Base-by-base conservation (phyloP, 2,888 invertebrate genomes). In the Alloscopus bannaensis region DNA sequence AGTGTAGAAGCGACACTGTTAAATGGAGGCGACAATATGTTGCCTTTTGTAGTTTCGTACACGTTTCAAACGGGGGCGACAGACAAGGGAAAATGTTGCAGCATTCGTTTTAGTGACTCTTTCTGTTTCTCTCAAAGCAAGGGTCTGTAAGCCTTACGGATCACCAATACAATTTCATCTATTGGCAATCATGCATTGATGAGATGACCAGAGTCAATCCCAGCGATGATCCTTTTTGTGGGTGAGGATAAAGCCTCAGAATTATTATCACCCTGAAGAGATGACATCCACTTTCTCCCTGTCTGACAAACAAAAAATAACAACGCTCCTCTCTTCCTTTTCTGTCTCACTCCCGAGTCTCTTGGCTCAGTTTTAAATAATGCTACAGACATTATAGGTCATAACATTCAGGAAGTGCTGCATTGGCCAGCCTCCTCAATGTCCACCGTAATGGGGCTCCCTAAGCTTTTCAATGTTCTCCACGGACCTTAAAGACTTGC, bases 351-450 rank as follows among this genome's bases (percentile, higher is more conserved):
- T n/a, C n/a, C n/a, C 69, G 69, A 64, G 40, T 70, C 47, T 75
- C 75, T 78, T 60, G 80, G 83, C 83, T 81, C 81, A 83, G 79
- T 86, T 86, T 85, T 84, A 86, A 86, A 85, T 85, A 86, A 85
- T 86, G 84, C 85, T 83, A 82, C 71, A 79, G 80, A 80, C 84
- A 86, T 86, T 85, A 86, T 84, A 84, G 86, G 86, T 86, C 86
- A 85, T 86, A 84, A 84, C 86, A 84, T 82, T 86, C 85, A 84
- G 86, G 86, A 86, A 86, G 86, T 86, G 83, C 84, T 84, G 83
- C 82, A 83, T 84, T 83, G 82, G 81, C 82, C 84, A 76, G 84
- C 84, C 86, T 83, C 83, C 84, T 80, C 85, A 86, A 85, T 86
- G 86, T 84, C 85, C 85, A 83, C 82, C 75, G 59, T 86, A 84